phyloP scores from a whole-genome alignment of 2,888 invertebrate species.

The Hololepta plana region DNA sequence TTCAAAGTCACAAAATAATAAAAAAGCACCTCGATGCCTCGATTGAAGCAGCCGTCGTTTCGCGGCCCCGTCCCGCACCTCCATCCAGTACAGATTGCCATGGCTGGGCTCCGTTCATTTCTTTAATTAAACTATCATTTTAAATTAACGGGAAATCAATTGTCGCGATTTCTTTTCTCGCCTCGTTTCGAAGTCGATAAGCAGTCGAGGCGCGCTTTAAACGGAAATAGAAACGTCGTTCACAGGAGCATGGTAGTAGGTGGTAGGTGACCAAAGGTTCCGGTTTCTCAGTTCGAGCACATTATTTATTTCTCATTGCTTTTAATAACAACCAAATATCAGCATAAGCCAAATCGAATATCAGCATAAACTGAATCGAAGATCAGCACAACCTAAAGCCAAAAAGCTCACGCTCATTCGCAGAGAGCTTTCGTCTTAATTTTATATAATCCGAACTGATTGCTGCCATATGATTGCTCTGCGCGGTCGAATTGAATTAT shows the following conservation, averaged over 20 bases:
- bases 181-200: background rate
- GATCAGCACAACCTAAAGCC: too few species aligned
- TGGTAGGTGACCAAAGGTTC: constrained; percentile 10
- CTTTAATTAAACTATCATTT: constrained; percentile 3
- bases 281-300: too few species aligned
- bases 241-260: constrained; percentile 26
- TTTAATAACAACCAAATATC: too few species aligned
- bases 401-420: too few species aligned
- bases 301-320: too few species aligned
- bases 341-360: too few species aligned
- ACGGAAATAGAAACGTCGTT: constrained; percentile 13
- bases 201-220: background rate
- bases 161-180: constrained; percentile 3
- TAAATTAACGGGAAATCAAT: background rate
- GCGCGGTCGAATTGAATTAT: too few species aligned
- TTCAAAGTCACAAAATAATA: constrained; percentile 21
- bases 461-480: too few species aligned
- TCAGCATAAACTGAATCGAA: too few species aligned
- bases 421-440: too few species aligned
- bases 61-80: constrained; percentile 19
- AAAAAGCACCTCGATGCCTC: constrained; percentile 28
- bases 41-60: constrained; percentile 13
- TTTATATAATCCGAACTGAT: too few species aligned
- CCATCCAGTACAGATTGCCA: constrained; percentile 17
- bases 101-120: constrained; percentile 11